Conservation (phyloP, 2,797 vertebrate genomes). For the Xiphorhynchus erythropygius region DNA sequence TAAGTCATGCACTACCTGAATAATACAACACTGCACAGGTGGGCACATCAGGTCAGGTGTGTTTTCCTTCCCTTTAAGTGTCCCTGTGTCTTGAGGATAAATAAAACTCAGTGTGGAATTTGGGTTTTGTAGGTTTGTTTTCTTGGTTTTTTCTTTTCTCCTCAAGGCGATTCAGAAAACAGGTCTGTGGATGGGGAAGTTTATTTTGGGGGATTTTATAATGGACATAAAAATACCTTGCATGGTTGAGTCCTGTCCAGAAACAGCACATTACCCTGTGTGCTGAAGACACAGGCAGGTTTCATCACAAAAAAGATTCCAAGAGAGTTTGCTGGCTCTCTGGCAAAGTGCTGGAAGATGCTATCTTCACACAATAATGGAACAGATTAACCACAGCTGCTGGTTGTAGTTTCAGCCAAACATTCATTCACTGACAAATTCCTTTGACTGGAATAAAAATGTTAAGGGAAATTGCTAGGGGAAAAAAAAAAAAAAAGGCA, state of each 20-base stretch:
- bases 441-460: constrained; percentile 42
- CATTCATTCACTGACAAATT: constrained; percentile 25
- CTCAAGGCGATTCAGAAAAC: constrained; percentile 12
- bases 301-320: not conserved
- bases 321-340: not conserved
- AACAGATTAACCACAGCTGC: constrained; percentile 46
- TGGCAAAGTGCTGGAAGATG: constrained; percentile 11
- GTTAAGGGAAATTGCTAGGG: not conserved
- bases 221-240: constrained; percentile 32
- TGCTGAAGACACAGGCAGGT: not conserved
- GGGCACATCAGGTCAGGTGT: not conserved
- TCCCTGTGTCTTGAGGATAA: not conserved
- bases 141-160: not conserved
- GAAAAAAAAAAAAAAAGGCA: not conserved
- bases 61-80: not conserved
- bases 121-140: not conserved
- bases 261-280: not conserved
- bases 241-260: constrained; percentile 27
- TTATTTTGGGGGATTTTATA: constrained; percentile 45
- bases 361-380: constrained; percentile 24
- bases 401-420: constrained; percentile 9
- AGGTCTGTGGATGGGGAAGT: not conserved
- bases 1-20: not conserved
- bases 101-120: not conserved
- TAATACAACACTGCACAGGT: not conserved